Base-by-base conservation (phyloP, 2,888 invertebrate genomes). In the Megalurothrips usitatus region DNA sequence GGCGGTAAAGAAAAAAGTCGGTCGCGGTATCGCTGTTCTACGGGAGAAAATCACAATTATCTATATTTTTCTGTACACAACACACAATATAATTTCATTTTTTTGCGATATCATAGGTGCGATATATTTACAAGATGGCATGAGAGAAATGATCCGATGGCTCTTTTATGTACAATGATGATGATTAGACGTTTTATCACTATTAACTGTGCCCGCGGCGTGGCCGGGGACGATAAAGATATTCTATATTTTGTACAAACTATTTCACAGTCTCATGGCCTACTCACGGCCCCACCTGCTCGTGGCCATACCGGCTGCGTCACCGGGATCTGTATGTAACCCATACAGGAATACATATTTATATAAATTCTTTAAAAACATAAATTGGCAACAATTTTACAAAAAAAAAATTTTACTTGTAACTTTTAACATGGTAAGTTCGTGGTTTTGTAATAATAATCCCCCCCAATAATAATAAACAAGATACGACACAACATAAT, bases 131-230 rank as follows among this genome's bases (percentile, higher is more conserved):
- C 68, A 75, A 12, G 68, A 75, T 75, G 68, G n/a, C 23, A 75
- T 75, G 68, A 75, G 1, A 26, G 26, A 26, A 26, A 43, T 43
- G 34, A 43, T 43, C 34, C 9, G 68, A 75, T 75, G 26, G 58
- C 26, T 26, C 68, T 75, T 75, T 19, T 75, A 75, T 75, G 23
- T 75, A 75, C 68, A 75, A 75, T 75, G 58, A 58, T 75, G 58
- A 58, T 58, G 68, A 75, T 75, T 75, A 75, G 68, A 75, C 68
- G 26, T 75, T 75, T 75, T 75, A 75, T 75, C 68, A 75, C 68
- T 75, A 75, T 75, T 26, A 75, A 75, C 26, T 26, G 23, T 75
- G 68, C 1, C 68, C 68, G 6, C 12, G 68, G 68, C 26, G n/a
- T 75, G 23, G 10, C 68, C 68, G 26, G 26, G 68, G 23, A 75